phyloP scores from a whole-genome alignment of 2,797 vertebrate genomes.

The Poecilia wingei region DNA sequence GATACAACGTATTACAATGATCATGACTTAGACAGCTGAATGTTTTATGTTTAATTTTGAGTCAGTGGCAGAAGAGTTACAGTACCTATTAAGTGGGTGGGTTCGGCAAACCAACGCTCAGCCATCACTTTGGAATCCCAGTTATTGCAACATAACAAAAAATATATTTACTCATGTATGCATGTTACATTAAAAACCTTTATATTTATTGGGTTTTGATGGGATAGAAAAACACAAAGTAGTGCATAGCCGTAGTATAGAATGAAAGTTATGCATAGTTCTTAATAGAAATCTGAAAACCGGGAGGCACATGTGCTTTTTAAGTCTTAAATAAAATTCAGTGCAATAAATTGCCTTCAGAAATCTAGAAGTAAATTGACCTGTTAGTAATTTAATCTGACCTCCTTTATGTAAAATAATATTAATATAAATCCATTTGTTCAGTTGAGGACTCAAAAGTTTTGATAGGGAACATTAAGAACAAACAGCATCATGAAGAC shows the following conservation, averaged over 20 bases:
- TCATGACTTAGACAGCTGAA: slow-evolving; percentile 12
- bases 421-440: not conserved
- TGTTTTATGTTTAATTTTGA: not conserved
- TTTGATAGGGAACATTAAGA: not conserved
- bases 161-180: not conserved
- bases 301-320: not conserved
- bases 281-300: not conserved
- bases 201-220: not conserved
- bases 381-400: not conserved
- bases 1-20: slow-evolving; percentile 6
- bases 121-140: not conserved
- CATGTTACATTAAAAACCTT: not conserved
- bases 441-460: not conserved
- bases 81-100: not conserved
- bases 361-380: not conserved
- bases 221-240: not conserved
- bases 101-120: not conserved
- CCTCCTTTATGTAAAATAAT: not conserved
- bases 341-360: not conserved
- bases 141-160: slow-evolving; percentile 1
- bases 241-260: not conserved
- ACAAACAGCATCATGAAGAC: not conserved
- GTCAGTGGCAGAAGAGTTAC: not conserved
- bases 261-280: not conserved
- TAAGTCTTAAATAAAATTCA: not conserved